Conservation (phyloP, 2,797 vertebrate genomes). For the Lepus townsendii region DNA sequence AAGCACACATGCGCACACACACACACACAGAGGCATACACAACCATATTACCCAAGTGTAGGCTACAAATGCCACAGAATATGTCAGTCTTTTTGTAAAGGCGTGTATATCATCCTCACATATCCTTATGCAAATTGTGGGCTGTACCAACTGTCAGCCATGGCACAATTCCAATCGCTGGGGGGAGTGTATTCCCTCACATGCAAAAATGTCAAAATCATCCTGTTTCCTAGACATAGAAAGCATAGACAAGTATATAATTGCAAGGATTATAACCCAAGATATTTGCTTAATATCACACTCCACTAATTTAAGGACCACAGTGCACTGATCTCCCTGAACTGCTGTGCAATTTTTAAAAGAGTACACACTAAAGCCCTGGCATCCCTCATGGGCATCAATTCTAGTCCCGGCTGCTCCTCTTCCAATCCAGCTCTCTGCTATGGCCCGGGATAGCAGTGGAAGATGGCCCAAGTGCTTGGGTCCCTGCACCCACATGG, state of each 20-base stretch:
- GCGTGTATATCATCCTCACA: background rate
- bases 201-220: slow-evolving; percentile 48
- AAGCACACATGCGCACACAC: background rate
- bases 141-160: slow-evolving; percentile 37
- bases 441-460: no score
- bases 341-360: background rate
- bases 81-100: slow-evolving; percentile 48
- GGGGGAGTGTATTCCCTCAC: slow-evolving; percentile 41
- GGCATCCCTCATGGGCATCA: no score
- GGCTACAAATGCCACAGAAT: background rate
- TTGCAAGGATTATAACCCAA: slow-evolving; percentile 8
- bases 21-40: background rate
- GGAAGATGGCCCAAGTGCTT: no score
- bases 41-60: background rate
- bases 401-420: no score
- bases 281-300: background rate
- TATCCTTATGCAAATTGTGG: slow-evolving; percentile 50
- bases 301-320: background rate
- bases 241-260: background rate
- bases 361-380: background rate
- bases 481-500: no score
- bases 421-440: no score
- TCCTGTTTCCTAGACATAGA: slow-evolving; percentile 11
- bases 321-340: background rate
- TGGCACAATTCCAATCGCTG: slow-evolving; percentile 35